Evolutionary conservation across 2,888 invertebrate species (phyloP), one percentile per base, ranked within the genome.

Genomic region (Drosophila pseudotakahashii): DNA sequence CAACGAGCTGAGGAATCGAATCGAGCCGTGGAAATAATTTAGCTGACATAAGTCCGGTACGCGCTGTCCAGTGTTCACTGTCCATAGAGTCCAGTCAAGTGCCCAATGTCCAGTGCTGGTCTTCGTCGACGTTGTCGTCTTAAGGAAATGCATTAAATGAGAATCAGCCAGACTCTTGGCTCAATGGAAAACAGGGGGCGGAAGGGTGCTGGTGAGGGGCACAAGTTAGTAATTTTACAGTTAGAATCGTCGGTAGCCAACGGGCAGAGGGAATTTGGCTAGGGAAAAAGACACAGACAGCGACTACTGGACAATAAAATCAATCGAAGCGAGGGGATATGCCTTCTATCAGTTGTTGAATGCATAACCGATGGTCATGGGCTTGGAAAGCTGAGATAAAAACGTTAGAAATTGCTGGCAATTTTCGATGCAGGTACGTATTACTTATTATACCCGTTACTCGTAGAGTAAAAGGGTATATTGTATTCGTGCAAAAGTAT

Each of bases 121-220:
- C 41, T 41, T 59, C 60, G 60, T 7, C n/a, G 61, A 26, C 58
- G 64, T 50, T 54, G 64, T 72, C 78, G 81, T 81, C 82, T 86
- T 81, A 82, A 86, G 81, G 84, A 82, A 82, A 84, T 72, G 81
- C 87, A 83, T 81, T 86, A 82, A 81, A 75, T 81, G 73, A 76
- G 78, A 75, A 69, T 71, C 59, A 66, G 58, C 59, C 66, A 53
- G 60, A 66, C 60, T 55, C 23, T 50, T 34, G 45, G 36, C 44
- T 44, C 44, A 50, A 36, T 57, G 34, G 42, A 32, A 45, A 7
- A 36, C 0, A 2, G 19, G 30, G 41, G 34, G 23, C 44, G 14
- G 26, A 23, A 44, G 51, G 60, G 45, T 50, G 59, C 13, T 41
- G 45, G 41, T 36, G n/a, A 32, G 53, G 41, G 37, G 32, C 61